Evolutionary conservation across 2,113 vertebrate genomes (phyloP).

Genomic region (Neolamprologus kungweensis): DNA sequence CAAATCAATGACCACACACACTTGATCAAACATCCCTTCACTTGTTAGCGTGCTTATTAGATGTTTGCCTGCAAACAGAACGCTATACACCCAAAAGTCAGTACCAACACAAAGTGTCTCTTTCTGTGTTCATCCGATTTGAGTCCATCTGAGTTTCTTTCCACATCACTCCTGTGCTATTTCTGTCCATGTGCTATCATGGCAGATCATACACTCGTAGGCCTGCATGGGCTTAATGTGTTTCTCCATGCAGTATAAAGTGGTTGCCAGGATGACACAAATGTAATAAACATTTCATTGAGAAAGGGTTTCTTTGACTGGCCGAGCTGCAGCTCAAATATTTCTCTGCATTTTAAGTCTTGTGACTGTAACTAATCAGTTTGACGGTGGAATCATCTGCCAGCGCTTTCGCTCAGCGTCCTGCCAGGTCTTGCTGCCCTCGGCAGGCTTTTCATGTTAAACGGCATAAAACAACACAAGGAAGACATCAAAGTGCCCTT

Average conservation of each 20-base stretch:
- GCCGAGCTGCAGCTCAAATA: neutral
- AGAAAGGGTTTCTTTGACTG: neutral
- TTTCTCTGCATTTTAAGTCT: constrained; percentile 36
- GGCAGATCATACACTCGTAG: neutral
- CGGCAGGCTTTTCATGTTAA: neutral
- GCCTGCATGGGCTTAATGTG: neutral
- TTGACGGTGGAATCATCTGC: constrained; percentile 15
- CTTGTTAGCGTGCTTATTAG: neutral
- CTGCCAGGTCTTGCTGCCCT: neutral
- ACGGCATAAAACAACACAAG: neutral
- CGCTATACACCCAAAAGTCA: neutral
- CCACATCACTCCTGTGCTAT: neutral
- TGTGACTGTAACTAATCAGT: constrained; percentile 56
- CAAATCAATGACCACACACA: constrained; percentile 21
- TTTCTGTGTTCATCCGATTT: neutral
- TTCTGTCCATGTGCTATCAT: neutral
- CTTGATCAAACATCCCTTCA: neutral
- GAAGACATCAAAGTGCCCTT: neutral
- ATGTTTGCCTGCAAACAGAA: neutral
- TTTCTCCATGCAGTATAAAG: neutral
- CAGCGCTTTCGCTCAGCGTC: neutral
- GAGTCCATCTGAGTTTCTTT: neutral
- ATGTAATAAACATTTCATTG: neutral
- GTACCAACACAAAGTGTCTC: neutral
- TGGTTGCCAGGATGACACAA: neutral